Evolutionary conservation across 2,113 vertebrate genomes (phyloP), one percentile per base, ranked within the genome.

Genomic region (Nematolebias whitei): DNA sequence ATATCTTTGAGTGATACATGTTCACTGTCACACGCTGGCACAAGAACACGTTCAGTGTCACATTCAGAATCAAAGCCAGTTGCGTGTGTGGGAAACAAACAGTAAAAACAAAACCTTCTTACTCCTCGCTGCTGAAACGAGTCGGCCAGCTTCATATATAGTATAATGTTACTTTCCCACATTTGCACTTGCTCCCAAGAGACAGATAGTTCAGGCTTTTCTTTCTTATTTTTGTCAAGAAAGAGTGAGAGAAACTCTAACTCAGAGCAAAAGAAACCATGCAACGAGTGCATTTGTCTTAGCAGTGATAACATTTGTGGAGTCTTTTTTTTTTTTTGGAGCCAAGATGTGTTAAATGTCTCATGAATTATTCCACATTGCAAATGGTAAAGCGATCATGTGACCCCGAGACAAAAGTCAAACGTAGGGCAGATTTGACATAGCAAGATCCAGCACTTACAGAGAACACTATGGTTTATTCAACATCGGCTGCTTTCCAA

Each of bases 141-240:
- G 78, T 73, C 73, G 48, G 35, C 76, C 87, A 87, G 87, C 83
- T 88, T 82, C 76, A 79, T 44, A 72, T 63, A 68, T 82, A 76
- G 41, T 20, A 12, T 45, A 67, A 75, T 23, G 14, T 32, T 55
- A 60, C 65, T 78, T 83, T 85, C 84, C 77, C 83, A 87, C 79
- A 88, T 89, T 83, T 68, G 44, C 66, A 76, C 68, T 57, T 19
- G 40, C 60, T 85, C 88, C 78, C 87, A 14, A 51, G 87, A 84
- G 80, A 88, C 15, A 56, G 43, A 48, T 66, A 68, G 65, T 69
- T 73, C 44, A 44, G 75, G 38, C 70, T 84, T 52, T 12, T 53
- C 38, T 38, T 38, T 61, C n/a, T n/a, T n/a, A n/a, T n/a, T n/a
- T n/a, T n/a, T 52, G 50, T 24, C 54, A 24, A 20, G 23, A 71